Evolutionary conservation across 2,113 vertebrate species (phyloP).

Genomic region (Megaleporinus macrocephalus): DNA sequence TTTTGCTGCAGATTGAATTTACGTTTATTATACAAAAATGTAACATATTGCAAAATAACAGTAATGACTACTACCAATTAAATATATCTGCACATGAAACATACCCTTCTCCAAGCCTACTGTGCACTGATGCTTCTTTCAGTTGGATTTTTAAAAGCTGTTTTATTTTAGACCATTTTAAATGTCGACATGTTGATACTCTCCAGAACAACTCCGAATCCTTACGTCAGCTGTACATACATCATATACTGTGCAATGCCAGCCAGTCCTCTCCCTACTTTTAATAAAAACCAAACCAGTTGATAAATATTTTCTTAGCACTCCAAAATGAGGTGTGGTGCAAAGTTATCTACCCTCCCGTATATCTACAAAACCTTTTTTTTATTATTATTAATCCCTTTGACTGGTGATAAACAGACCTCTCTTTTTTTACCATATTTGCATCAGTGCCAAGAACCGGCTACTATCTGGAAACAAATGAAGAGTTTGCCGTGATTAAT

Average conservation of each 20-base stretch:
- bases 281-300: conserved; percentile 34
- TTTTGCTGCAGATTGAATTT: neutral
- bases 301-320: conserved; percentile 41
- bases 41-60: no score
- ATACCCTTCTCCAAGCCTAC: no score
- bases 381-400: conserved; percentile 37
- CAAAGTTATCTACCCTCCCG: conserved; percentile 50
- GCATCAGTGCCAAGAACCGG: conserved; percentile 78
- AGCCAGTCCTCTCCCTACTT: conserved; percentile 30
- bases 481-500: conserved; percentile 81
- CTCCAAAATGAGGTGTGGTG: conserved; percentile 27
- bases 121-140: neutral
- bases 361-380: conserved; percentile 45
- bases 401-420: conserved; percentile 74
- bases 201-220: neutral
- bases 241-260: conserved; percentile 5
- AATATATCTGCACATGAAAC: no score
- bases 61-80: no score
- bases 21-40: no score
- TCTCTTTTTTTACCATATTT: conserved; percentile 76
- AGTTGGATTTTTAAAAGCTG: neutral
- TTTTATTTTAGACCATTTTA: neutral
- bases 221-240: neutral
- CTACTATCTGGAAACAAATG: conserved; percentile 81
- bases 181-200: neutral